These are phyloP conservation scores for Clistopyga incitator DNA, from an alignment of 2,888 invertebrate genomes.

Conservation along the genomic window DNA sequence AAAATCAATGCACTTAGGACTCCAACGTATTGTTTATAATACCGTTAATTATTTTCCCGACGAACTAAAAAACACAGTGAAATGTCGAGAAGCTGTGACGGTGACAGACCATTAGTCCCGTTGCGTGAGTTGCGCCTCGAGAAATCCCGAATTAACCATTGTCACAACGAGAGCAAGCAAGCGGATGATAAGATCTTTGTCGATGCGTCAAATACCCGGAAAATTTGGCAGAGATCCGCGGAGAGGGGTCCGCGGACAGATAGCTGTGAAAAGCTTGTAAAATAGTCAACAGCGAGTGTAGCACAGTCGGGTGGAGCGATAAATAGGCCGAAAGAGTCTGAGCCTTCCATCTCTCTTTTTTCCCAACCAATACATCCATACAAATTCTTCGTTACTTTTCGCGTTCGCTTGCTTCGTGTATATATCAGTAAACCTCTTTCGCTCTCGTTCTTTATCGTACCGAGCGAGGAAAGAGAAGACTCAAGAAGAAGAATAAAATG, in stretches of 20 bases:
- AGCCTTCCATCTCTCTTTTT: slow-evolving; percentile 45
- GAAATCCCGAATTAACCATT: not conserved
- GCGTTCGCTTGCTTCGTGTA: slow-evolving; percentile 41
- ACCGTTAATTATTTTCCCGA: too few relatives aligned
- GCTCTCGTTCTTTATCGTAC: slow-evolving; percentile 65
- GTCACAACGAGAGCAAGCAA: not conserved
- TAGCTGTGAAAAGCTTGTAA: not conserved
- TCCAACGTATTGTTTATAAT: too few relatives aligned
- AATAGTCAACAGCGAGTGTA: not conserved
- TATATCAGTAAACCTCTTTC: slow-evolving; percentile 53
- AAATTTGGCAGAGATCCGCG: not conserved
- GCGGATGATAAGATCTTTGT: not conserved
- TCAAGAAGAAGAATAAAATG: slow-evolving; percentile 13
- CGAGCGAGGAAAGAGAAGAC: slow-evolving; percentile 49
- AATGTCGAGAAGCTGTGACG: too few relatives aligned
- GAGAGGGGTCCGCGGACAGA: not conserved
- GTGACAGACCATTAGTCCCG: too few relatives aligned
- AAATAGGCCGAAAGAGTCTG: slow-evolving; percentile 62
- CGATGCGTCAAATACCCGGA: not conserved
- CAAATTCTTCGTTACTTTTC: slow-evolving; percentile 35
- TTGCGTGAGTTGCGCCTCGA: too few relatives aligned
- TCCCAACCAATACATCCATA: slow-evolving; percentile 18
- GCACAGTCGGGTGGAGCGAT: slow-evolving; percentile 40
- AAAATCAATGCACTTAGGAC: too few relatives aligned
- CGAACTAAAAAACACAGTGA: too few relatives aligned